Conservation (phyloP, 2,797 vertebrate species). For the Graptemys geographica region DNA sequence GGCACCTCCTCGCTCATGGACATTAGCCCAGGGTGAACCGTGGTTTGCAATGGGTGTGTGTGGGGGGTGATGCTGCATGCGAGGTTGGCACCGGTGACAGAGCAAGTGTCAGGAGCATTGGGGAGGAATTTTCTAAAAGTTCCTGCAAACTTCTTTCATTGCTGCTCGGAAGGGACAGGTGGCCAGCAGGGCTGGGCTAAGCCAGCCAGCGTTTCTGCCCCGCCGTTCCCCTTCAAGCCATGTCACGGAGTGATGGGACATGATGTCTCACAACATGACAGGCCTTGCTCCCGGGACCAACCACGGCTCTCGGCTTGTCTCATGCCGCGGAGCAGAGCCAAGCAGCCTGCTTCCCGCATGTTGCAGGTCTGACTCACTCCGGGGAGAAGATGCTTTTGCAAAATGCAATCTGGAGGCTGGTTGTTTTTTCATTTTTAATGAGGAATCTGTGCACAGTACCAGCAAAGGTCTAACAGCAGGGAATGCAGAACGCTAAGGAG, state of each 20-base stretch:
- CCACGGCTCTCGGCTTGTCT: background rate
- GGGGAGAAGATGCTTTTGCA: constrained; percentile 17
- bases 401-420: background rate
- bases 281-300: background rate
- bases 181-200: background rate
- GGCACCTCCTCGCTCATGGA: background rate
- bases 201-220: too few species aligned
- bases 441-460: background rate
- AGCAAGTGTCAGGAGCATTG: background rate
- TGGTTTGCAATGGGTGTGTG: background rate
- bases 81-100: background rate
- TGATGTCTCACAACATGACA: too few species aligned
- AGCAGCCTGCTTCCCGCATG: background rate
- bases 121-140: background rate
- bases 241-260: too few species aligned
- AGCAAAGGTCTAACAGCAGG: background rate
- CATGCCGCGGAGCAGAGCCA: background rate
- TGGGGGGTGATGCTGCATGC: background rate
- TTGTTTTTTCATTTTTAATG: background rate
- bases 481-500: background rate
- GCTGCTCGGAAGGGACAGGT: background rate
- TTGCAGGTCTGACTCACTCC: constrained; percentile 15
- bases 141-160: background rate
- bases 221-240: background rate
- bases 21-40: background rate